These are phyloP conservation scores for Drosophila insularis DNA, from an alignment of 1,140 invertebrate species.

Conservation along the genomic window DNA sequence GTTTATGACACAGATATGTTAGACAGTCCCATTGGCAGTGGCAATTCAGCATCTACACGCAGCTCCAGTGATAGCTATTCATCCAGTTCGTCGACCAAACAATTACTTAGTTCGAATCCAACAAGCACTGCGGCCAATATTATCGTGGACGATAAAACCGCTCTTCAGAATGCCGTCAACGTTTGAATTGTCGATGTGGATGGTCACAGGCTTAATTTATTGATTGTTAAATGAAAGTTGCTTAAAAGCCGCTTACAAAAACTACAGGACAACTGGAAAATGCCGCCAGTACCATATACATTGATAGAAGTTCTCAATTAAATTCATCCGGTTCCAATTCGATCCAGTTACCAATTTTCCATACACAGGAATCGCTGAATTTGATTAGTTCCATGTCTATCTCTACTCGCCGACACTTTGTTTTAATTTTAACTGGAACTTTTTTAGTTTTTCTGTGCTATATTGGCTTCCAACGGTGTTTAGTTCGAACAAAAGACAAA, in stretches of 20 bases:
- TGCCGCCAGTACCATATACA: not conserved
- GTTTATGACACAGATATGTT: conserved; percentile 61
- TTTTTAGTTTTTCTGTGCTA: too few species aligned
- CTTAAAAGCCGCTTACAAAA: not conserved
- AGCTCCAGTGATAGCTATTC: conserved; percentile 90
- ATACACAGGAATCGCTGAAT: not conserved
- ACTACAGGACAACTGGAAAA: not conserved
- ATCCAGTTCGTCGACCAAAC: conserved; percentile 88
- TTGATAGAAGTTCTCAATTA: not conserved
- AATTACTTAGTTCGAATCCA: conserved; percentile 84
- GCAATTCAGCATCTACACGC: conserved; percentile 85
- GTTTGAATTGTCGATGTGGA: conserved; percentile 44
- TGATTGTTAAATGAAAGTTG: not conserved
- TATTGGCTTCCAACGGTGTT: too few species aligned
- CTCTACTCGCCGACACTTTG: too few species aligned
- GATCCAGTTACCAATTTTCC: not conserved
- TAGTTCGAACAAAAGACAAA: too few species aligned
- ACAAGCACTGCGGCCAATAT: conserved; percentile 77
- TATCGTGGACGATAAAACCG: conserved; percentile 78
- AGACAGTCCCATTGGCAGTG: conserved; percentile 86
- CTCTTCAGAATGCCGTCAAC: conserved; percentile 78
- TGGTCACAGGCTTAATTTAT: not conserved
- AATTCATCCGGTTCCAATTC: not conserved
- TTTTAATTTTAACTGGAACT: not conserved
- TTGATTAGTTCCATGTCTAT: too few species aligned